Base-by-base conservation (phyloP, 2,113 vertebrate genomes). In the Forbesichthys agassizii region DNA sequence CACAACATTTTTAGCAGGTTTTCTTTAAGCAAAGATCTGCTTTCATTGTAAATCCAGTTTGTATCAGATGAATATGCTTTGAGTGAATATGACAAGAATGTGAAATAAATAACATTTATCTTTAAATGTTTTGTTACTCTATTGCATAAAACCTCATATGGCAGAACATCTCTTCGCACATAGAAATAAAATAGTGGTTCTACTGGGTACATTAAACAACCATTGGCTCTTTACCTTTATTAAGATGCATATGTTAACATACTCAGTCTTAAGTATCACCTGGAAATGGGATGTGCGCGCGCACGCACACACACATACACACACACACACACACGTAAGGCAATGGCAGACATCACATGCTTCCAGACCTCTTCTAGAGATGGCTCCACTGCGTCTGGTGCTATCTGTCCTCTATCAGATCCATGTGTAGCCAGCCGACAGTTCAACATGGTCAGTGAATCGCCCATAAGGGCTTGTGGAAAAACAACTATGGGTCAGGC, bases 381-480 rank as follows among this genome's bases (percentile, higher is more conserved):
- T 88, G 92, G 91, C 92, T 91, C 91, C 90, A 88, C 68, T 5
- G 56, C 33, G 86, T 89, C 89, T 89, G 81, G 80, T 77, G 68
- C 84, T 88, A 85, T 90, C 83, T 88, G 69, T 65, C 64, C 64
- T 78, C 77, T 77, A 91, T 91, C 81, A 88, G 75, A 88, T 86
- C 87, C 89, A 91, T 86, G 78, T 89, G 78, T 79, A 27, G 27
- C 27, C 27, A 27, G 27, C 27, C 27, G 27, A 27, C 27, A 27
- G 27, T 27, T 27, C 27, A 27, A 3, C 27, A 27, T 27, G 27
- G 61, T 48, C 71, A 73, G 27, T 27, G 27, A 27, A 27, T 27
- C 27, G 27, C 27, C 48, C 56, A 18, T 9, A 11, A 52, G 36
- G 36, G 5, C 36, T 42, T 42, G 36, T 42, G 7, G 36, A 42